phyloP scores from a whole-genome alignment of 1,140 invertebrate genomes.

The Drosophila sucinea region DNA sequence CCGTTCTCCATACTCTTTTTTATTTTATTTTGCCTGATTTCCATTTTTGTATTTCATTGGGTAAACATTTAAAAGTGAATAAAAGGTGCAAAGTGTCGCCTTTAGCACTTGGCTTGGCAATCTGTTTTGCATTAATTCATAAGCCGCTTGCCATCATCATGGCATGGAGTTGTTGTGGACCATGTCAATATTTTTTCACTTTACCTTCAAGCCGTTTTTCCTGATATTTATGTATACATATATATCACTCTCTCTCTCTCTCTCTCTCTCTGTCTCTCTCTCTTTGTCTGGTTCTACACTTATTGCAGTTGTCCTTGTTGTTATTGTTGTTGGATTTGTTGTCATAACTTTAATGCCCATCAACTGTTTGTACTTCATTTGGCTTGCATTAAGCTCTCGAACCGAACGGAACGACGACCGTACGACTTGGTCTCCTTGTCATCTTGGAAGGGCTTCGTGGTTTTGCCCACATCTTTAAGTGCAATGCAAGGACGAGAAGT shows the following conservation, averaged over 20 bases:
- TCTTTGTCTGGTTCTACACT: constrained; percentile 6
- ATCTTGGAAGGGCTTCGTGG: constrained; percentile 19
- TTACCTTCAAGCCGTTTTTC: constrained; percentile 17
- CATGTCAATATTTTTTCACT: constrained; percentile 31
- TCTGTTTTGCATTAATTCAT: constrained; percentile 81
- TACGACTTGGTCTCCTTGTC: constrained; percentile 42
- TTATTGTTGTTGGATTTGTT: constrained; percentile 60
- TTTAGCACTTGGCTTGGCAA: constrained; percentile 62
- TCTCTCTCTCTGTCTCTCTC: constrained; percentile 30
- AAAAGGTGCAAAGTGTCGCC: constrained; percentile 79
- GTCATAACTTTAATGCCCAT: constrained; percentile 62
- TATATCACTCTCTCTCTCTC: neutral
- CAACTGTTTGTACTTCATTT: constrained; percentile 75
- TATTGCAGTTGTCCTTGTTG: constrained; percentile 37
- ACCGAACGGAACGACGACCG: neutral
- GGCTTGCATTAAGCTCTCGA: constrained; percentile 70
- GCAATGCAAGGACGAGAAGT: constrained; percentile 45
- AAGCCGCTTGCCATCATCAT: constrained; percentile 59
- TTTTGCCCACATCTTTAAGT: constrained; percentile 62
- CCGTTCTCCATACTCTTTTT: constrained; percentile 21
- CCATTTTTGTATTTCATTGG: constrained; percentile 38
- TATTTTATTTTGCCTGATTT: constrained; percentile 12
- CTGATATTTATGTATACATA: constrained; percentile 48
- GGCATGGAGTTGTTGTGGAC: constrained; percentile 2
- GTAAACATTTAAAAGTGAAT: constrained; percentile 71